These are phyloP conservation scores for Chelidonichthys spinosus DNA, from an alignment of 2,797 vertebrate genomes.

Conservation along the genomic window DNA sequence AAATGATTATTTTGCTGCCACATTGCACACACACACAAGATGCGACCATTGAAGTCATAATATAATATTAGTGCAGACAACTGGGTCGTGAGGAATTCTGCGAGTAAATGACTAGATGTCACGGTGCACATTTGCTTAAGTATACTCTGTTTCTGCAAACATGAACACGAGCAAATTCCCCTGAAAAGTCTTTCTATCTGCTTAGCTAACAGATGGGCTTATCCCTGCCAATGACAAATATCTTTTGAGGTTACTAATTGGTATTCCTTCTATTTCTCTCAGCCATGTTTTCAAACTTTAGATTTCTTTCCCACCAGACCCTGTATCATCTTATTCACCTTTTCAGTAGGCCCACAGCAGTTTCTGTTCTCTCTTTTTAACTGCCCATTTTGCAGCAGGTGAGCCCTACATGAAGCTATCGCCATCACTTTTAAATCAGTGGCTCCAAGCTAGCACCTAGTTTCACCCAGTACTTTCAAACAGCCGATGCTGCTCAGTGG, in stretches of 20 bases:
- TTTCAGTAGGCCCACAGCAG: slow-evolving; percentile 43
- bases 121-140: slow-evolving; percentile 21
- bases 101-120: slow-evolving; percentile 48
- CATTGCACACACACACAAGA: slow-evolving; percentile 59
- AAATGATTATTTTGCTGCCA: slow-evolving; percentile 71
- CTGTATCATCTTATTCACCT: slow-evolving; percentile 48
- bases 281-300: slow-evolving; percentile 50
- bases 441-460: neutral
- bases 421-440: slow-evolving; percentile 3
- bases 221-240: slow-evolving; percentile 65
- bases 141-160: slow-evolving; percentile 45
- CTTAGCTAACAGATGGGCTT: slow-evolving; percentile 60
- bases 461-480: neutral
- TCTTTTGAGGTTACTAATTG: slow-evolving; percentile 66
- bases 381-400: slow-evolving; percentile 30
- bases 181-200: slow-evolving; percentile 47
- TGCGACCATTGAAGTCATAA: slow-evolving; percentile 36
- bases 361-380: slow-evolving; percentile 45
- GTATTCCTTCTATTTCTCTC: slow-evolving; percentile 64
- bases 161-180: slow-evolving; percentile 44
- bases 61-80: slow-evolving; percentile 51
- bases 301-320: slow-evolving; percentile 38
- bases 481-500: neutral
- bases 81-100: slow-evolving; percentile 19
- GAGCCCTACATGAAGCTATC: slow-evolving; percentile 21